Evolutionary conservation across 2,113 vertebrate genomes (phyloP), one percentile per base, ranked within the genome.

Genomic region (Porphyrio hochstetteri): DNA sequence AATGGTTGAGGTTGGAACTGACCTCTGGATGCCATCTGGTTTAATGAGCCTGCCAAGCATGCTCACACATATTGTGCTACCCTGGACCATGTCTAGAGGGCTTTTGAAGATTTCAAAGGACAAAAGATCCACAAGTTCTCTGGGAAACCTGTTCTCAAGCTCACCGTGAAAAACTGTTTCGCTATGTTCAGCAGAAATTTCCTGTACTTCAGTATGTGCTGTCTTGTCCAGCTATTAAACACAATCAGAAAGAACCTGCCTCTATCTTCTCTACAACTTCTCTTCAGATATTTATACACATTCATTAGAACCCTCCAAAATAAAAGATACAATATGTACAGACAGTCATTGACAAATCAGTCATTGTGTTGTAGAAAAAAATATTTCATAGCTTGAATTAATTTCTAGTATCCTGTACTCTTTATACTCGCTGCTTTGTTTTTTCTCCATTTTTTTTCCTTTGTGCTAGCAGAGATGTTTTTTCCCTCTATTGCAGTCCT

Each of bases 21-120:
- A 52, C 3, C 3, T 57, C 35, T 86, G 42, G 23, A 76, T 9
- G 60, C 15, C 7, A 18, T n/a, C 16, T 56, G 11, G 24, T 38
- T 16, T 76, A 40, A n/a, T 50, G 9, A 42, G 7, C 29, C 24
- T 59, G 42, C 18, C 29, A 48, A n/a, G 15, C n/a, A 67, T 11
- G 14, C 61, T 76, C 0, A 0, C 16, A 12, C 18, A 24, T 17
- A 33, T 8, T 2, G 1, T 56, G n/a, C 28, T 57, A 28, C 21
- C 40, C 23, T 67, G 44, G 24, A 25, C 13, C 11, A 6, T 13
- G 5, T 31, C 20, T 10, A 31, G 20, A 31, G 24, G 12, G 13
- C 5, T 55, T 33, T 46, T 74, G 40, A 74, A 55, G 50, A 46
- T 48, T 65, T 75, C 50, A 33, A 56, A 65, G 31, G 15, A 35